Evolutionary conservation across 2,888 invertebrate genomes (phyloP), one percentile per base, ranked within the genome.

Genomic region (Dorcus parallelipipedus): DNA sequence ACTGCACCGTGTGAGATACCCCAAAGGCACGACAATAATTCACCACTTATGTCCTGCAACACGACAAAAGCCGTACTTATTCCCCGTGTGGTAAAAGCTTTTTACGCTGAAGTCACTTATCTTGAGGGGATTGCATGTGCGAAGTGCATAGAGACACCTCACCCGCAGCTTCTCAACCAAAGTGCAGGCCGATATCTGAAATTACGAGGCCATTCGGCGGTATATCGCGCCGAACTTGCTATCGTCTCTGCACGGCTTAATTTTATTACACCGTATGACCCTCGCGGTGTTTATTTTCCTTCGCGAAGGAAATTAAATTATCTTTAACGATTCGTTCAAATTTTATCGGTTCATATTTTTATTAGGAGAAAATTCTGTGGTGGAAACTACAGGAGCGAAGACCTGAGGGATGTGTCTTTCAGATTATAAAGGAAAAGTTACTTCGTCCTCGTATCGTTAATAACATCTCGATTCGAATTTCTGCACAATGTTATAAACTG

Each of bases 61-160:
- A 56, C 56, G 26, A 55, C 49, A 17, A 52, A 56, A 56, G 56
- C 52, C 47, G 9, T 38, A 26, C 52, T 45, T 45, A 45, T 45
- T 51, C 49, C 38, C 39, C 42, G 33, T 49, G 49, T 49, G 58
- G 58, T 58, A 58, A 63, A 63, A 63, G 63, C 64, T 62, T 60
- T 64, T 59, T 52, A 56, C 63, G 55, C 42, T 49, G 57, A 58
- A 61, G 59, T 58, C 63, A 59, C 63, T 64, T 66, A 65, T 67
- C 61, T 64, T 63, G 61, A 65, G 63, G 64, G 64, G 64, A 66
- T 66, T 66, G 64, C 63, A 63, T 63, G 63, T 63, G 64, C 55
- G 51, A 56, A 61, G 61, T 61, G 59, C 61, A 61, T 50, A 45
- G 49, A 52, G 60, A 61, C 62, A 64, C 62, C 61, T 60, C 59